Base-by-base conservation (phyloP, 2,797 vertebrate species). In the Thunnus albacares region DNA sequence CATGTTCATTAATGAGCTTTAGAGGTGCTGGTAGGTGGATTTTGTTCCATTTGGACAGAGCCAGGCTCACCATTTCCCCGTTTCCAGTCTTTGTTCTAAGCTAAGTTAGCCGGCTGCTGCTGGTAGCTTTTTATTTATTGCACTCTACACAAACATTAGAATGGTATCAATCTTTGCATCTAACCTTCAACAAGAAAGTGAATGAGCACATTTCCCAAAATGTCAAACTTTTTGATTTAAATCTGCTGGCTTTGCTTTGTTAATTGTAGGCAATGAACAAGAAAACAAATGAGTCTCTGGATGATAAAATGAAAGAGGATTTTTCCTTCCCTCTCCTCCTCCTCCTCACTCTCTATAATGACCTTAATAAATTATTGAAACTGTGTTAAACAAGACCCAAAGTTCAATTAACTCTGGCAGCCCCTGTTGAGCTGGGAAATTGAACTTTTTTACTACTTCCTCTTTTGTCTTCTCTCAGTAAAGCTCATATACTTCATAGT, bases 371-470 rank as follows among this genome's bases (percentile, higher is more conserved):
- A 91, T 93, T 71, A 90, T 90, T 92, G 78, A 80, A 89, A 88
- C 72, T 66, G 30, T 75, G 71, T 90, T 88, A 80, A 88, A 91
- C 66, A 86, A 89, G 82, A 90, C 45, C n/a, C 77, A 84, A 83
- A 80, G 81, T 90, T 92, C 89, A 95, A 94, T 94, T 93, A 93
- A 90, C 74, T 91, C 35, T 24, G n/a, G 56, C 63, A 81, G 63
- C 77, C 68, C 72, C 79, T 77, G 60, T 77, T 24, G 66, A 79
- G 82, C 73, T 52, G 20, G 68, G 61, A 90, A 88, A 90, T 86
- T 73, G 59, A 82, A 88, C 69, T 79, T 83, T 47, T 64, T 63
- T 3, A 63, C 22, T 24, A 33, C 61, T 69, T 80, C 43, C 26
- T 71, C 33, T 66, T 83, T 86, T 81, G 63, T 86, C 65, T 67